A percentile compares a stretch with the other conserved stretches of the same genome.
Evolutionary conservation across 35 echinoderm and acorn worm genomes (phyloP).

Genomic region (Chiridota heheva): DNA sequence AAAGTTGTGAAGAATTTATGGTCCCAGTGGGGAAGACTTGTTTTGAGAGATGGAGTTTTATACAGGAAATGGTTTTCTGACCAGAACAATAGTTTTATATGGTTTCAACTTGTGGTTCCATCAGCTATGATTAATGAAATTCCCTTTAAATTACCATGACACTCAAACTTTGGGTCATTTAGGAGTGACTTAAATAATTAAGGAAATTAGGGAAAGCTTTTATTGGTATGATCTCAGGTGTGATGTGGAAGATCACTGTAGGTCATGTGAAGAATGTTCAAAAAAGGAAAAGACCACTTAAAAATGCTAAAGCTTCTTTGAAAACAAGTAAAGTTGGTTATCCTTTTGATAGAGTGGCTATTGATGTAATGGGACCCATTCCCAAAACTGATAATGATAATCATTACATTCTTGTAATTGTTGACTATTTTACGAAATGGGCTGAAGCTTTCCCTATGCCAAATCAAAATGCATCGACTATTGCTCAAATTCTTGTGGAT

Average conservation of each 20-base stretch:
- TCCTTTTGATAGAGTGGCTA: conserved; percentile 41
- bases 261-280: neutral
- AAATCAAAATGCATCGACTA: conserved; percentile 37
- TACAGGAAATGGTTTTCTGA: conserved; percentile 29
- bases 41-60: neutral
- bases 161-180: conserved; percentile 27
- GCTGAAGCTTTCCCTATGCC: conserved; percentile 49
- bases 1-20: conserved; percentile 15
- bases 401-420: conserved; percentile 27
- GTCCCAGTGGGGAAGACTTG: conserved; percentile 25
- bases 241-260: conserved; percentile 3
- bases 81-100: neutral
- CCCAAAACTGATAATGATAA: conserved; percentile 39
- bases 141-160: neutral
- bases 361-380: conserved; percentile 49
- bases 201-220: conserved; percentile 24
- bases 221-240: conserved; percentile 7
- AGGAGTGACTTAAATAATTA: conserved; percentile 27
- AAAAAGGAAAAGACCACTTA: neutral
- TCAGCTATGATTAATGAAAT: neutral
- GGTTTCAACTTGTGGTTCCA: conserved; percentile 5
- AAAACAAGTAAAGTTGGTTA: neutral
- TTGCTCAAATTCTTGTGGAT: conserved; percentile 28
- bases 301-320: neutral
- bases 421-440: conserved; percentile 61